These are phyloP conservation scores for Ivindomyrus marchei DNA, from an alignment of 2,113 vertebrate species.

Conservation along the genomic window DNA sequence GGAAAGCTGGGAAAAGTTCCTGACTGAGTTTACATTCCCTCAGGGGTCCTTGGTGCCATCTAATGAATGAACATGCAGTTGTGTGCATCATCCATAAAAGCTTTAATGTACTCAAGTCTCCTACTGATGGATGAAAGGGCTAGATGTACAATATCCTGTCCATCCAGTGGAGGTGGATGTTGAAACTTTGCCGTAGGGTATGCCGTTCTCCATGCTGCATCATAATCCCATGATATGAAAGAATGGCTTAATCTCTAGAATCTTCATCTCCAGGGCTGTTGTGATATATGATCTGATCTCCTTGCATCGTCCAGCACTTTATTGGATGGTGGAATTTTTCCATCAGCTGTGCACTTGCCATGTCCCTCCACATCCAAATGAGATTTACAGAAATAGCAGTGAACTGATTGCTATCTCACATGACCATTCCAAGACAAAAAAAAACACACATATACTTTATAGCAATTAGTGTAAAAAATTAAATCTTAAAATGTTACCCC, in stretches of 20 bases:
- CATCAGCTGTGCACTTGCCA: neutral
- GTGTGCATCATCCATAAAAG: neutral
- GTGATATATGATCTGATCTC: neutral
- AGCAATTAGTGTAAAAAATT: neutral
- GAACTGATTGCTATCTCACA: neutral
- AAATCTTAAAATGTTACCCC: neutral
- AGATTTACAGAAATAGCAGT: neutral
- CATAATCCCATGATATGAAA: neutral
- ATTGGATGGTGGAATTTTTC: neutral
- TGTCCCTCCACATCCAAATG: neutral
- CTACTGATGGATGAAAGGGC: neutral
- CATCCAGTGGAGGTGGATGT: neutral
- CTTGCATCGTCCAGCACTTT: neutral
- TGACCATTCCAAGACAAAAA: neutral
- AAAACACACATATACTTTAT: neutral
- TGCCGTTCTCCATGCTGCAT: neutral
- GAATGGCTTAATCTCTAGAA: neutral
- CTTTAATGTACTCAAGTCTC: slow-evolving; percentile 2
- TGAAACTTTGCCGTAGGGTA: neutral
- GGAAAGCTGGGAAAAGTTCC: neutral
- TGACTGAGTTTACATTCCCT: neutral
- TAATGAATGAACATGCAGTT: neutral
- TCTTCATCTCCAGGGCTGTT: neutral
- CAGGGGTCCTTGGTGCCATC: neutral
- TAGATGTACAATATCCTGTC: slow-evolving; percentile 3